Conservation (phyloP, 2,888 invertebrate species). For the Lydus trimaculatus region DNA sequence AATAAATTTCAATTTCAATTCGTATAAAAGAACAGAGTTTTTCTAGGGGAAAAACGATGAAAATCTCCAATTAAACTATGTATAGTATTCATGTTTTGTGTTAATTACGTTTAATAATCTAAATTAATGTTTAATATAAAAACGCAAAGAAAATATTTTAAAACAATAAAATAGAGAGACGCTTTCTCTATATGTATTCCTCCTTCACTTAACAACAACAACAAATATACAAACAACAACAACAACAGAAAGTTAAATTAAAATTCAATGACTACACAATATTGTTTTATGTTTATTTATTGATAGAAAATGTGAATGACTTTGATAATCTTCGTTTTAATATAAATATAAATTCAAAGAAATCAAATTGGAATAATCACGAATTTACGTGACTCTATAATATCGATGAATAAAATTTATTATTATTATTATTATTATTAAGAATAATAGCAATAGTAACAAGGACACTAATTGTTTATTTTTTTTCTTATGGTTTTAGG, state of each 20-base stretch:
- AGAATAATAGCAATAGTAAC: background rate
- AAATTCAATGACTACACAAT: slow-evolving; percentile 4
- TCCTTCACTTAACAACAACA: background rate
- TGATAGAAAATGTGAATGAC: slow-evolving; percentile 1
- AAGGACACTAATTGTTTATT: background rate
- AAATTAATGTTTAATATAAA: background rate
- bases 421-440: background rate
- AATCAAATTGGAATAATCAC: background rate
- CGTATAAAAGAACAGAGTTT: background rate
- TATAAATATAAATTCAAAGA: background rate
- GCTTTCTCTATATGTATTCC: slow-evolving; percentile 6
- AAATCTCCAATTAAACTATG: background rate
- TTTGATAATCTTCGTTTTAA: background rate
- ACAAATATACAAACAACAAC: background rate
- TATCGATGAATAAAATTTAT: background rate
- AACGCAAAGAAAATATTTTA: background rate
- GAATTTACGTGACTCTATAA: slow-evolving; percentile 3
- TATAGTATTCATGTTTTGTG: background rate
- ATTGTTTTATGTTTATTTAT: background rate
- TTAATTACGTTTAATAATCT: background rate
- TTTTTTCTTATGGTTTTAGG: background rate
- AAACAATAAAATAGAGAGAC: background rate
- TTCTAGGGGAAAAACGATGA: background rate
- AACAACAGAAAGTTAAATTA: slow-evolving; percentile 7
- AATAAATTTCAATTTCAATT: background rate